These are phyloP conservation scores for Melanostigma gelatinosum DNA, from an alignment of 2,113 vertebrate species.

Conservation along the genomic window DNA sequence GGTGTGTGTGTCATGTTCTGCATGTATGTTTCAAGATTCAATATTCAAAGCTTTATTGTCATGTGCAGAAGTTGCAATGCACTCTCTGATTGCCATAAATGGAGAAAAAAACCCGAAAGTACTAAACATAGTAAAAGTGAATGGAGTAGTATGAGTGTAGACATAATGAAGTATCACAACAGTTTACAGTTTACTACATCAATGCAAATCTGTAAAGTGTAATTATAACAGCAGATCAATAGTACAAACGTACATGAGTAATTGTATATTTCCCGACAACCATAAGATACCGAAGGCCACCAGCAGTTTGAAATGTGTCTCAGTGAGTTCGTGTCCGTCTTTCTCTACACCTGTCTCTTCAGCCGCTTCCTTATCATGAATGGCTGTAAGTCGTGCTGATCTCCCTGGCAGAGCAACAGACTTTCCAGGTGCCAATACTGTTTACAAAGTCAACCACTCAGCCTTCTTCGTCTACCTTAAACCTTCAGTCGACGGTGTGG, in stretches of 20 bases:
- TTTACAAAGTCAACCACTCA: slow-evolving; percentile 30
- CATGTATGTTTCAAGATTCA: slow-evolving; percentile 10
- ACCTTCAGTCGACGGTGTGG: not conserved
- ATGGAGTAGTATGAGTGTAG: not conserved
- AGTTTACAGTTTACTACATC: not conserved
- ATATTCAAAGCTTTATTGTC: slow-evolving; percentile 33
- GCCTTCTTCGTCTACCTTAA: slow-evolving; percentile 13
- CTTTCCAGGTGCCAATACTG: not conserved
- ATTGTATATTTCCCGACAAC: not conserved
- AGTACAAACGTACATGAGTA: no score
- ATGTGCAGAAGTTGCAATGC: not conserved
- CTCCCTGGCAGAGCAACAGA: slow-evolving; percentile 17
- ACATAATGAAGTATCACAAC: not conserved
- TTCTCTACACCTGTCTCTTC: not conserved
- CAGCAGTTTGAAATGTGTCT: not conserved
- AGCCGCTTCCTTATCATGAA: slow-evolving; percentile 14
- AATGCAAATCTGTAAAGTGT: not conserved
- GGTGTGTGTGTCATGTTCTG: slow-evolving; percentile 11
- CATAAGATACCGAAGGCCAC: not conserved
- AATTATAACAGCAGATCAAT: not conserved
- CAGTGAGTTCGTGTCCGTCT: not conserved
- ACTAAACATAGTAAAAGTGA: not conserved
- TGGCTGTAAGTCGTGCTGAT: slow-evolving; percentile 28
- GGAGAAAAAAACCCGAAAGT: not conserved
- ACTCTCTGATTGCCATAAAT: not conserved